phyloP scores from a whole-genome alignment of 2,113 vertebrate genomes.

The Sebastes fasciatus region DNA sequence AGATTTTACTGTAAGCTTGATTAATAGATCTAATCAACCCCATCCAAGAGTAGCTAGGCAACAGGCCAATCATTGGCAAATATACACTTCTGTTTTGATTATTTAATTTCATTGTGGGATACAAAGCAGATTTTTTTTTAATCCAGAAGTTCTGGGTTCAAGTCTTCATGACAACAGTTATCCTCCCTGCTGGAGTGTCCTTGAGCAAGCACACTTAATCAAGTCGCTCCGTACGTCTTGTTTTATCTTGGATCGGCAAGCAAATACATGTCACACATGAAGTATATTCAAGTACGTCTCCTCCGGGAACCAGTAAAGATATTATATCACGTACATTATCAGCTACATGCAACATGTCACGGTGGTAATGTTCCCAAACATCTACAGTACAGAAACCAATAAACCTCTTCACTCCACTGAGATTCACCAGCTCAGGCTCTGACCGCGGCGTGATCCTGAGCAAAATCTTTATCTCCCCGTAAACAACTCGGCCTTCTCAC shows the following conservation, averaged over 20 bases:
- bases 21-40: background rate
- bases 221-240: background rate
- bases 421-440: conserved; percentile 28
- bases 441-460: conserved; percentile 33
- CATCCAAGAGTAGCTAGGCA: background rate
- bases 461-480: conserved; percentile 57
- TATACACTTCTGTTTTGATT: background rate
- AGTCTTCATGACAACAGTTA: background rate
- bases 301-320: conserved; percentile 14
- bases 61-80: background rate
- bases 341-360: background rate
- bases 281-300: background rate
- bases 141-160: background rate
- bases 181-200: conserved; percentile 5
- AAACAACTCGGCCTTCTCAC: conserved; percentile 59
- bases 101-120: background rate
- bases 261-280: background rate
- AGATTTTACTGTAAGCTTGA: background rate
- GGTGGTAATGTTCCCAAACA: conserved; percentile 23
- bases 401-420: conserved; percentile 24
- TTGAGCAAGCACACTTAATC: conserved; percentile 29
- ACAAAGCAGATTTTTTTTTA: background rate
- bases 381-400: background rate
- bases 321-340: conserved; percentile 21
- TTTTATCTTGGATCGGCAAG: conserved; percentile 1